These are phyloP conservation scores for Alligator sinensis DNA, from an alignment of 2,113 vertebrate genomes.

Conservation along the genomic window DNA sequence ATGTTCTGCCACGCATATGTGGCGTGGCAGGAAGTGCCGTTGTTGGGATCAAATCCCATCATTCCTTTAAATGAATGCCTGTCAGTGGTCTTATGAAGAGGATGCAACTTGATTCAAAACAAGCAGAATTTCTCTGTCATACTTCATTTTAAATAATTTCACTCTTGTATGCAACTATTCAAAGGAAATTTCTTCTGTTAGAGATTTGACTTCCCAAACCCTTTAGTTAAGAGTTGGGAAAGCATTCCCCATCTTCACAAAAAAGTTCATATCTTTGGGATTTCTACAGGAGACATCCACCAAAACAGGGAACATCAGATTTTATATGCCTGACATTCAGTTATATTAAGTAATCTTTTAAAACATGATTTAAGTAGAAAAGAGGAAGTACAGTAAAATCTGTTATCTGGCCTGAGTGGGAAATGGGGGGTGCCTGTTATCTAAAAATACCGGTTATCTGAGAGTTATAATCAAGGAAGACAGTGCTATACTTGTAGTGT, in stretches of 20 bases:
- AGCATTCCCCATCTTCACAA: neutral
- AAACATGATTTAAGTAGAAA: neutral
- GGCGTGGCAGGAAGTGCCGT: too few species aligned
- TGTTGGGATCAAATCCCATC: too few species aligned
- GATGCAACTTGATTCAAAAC: conserved; percentile 20
- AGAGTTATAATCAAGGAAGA: too few species aligned
- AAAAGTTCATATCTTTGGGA: neutral
- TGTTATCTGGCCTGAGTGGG: too few species aligned
- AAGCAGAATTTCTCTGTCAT: conserved; percentile 68
- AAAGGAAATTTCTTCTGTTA: conserved; percentile 65
- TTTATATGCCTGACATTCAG: neutral
- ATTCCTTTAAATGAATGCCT: too few species aligned
- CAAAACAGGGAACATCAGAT: neutral
- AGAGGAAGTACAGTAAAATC: neutral
- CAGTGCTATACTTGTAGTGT: too few species aligned
- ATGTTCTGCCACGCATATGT: too few species aligned
- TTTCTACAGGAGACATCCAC: neutral
- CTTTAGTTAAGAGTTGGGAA: conserved; percentile 28
- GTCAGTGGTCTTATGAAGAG: neutral
- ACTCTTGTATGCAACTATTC: neutral
- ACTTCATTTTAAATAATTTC: conserved; percentile 46
- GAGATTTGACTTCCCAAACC: conserved; percentile 33
- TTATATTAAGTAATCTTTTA: neutral
- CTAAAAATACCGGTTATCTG: too few species aligned
- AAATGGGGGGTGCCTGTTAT: too few species aligned